Evolutionary conservation across 2,797 vertebrate genomes (phyloP), one percentile per base, ranked within the genome.

Genomic region (Parotocinclus haroldoi): DNA sequence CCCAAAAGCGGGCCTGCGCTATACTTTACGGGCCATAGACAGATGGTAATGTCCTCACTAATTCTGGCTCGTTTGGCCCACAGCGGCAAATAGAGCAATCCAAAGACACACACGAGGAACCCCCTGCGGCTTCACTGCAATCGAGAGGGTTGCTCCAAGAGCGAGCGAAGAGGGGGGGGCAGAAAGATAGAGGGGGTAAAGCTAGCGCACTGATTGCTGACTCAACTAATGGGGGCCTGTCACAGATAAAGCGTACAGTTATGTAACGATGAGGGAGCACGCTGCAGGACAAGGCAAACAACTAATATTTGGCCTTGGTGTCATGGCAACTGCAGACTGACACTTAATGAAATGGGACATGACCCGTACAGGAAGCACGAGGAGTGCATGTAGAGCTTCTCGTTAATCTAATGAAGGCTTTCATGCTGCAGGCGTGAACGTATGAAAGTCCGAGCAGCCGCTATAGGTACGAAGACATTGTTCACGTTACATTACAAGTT

Each of bases 311-410:
- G 72, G 63, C 58, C 44, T 10, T 53, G n/a, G 45, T 77, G 62
- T 74, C 72, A 75, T 62, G 69, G 73, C 42, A 72, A 72, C 72
- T 60, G 72, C 16, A 50, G 49, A 69, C 62, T 74, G 54, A 59
- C 69, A 66, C 51, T 58, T 57, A 72, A 69, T 74, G 46, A 74
- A 58, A 74, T 54, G 52, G 48, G 64, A 71, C 71, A 65, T 9
- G 62, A 51, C n/a, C 61, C 27, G 7, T 53, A 38, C 12, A 46
- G 44, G 16, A 56, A 58, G 14, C 18, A 13, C 10, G 4, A 18
- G 39, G 9, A 8, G 49, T 11, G 7, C 12, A 42, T 12, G 7
- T 18, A 16, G 16, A 44, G 27, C 19, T 46, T 59, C 48, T 53
- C 55, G 14, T 64, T 58, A 16, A 46, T 37, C 52, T 69, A 63